Evolutionary conservation across 2,888 invertebrate species (phyloP).

Genomic region (Mycogona germanica): DNA sequence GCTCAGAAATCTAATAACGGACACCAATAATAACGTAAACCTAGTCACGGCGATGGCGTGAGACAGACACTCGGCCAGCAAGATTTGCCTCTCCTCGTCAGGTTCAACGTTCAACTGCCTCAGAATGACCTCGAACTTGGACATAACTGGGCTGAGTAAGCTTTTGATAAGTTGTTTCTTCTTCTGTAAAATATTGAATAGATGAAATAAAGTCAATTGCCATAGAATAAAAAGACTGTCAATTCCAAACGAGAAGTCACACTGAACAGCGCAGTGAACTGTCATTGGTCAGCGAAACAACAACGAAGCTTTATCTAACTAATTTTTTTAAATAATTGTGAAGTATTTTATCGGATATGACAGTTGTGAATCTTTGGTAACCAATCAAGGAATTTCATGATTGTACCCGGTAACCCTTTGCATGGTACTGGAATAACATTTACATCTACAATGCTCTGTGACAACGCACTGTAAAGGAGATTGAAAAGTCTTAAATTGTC

Average conservation of each 20-base stretch:
- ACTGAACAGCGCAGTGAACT: too few relatives aligned
- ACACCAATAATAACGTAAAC: slow-evolving; percentile 25
- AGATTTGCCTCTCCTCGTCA: slow-evolving; percentile 31
- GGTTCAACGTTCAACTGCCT: slow-evolving; percentile 31
- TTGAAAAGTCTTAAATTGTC: slow-evolving; percentile 12
- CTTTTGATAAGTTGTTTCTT: slow-evolving; percentile 37
- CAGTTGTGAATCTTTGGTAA: too few relatives aligned
- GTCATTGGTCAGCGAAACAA: too few relatives aligned
- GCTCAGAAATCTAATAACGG: not conserved
- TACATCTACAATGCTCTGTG: not conserved
- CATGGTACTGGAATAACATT: not conserved
- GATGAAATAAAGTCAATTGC: not conserved
- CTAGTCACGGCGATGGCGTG: slow-evolving; percentile 42
- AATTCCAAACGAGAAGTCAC: too few relatives aligned
- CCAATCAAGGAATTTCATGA: too few relatives aligned
- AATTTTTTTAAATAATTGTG: too few relatives aligned
- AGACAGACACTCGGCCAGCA: slow-evolving; percentile 35
- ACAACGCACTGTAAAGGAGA: too few relatives aligned
- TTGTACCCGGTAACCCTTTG: not conserved
- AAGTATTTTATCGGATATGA: too few relatives aligned
- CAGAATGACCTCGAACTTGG: slow-evolving; percentile 35
- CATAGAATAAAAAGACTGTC: too few relatives aligned
- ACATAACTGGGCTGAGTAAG: slow-evolving; percentile 38
- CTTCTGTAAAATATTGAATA: slow-evolving; percentile 29
- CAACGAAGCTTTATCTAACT: too few relatives aligned